Conservation (phyloP, 2,113 vertebrate genomes). For the Solenodon paradoxus region DNA sequence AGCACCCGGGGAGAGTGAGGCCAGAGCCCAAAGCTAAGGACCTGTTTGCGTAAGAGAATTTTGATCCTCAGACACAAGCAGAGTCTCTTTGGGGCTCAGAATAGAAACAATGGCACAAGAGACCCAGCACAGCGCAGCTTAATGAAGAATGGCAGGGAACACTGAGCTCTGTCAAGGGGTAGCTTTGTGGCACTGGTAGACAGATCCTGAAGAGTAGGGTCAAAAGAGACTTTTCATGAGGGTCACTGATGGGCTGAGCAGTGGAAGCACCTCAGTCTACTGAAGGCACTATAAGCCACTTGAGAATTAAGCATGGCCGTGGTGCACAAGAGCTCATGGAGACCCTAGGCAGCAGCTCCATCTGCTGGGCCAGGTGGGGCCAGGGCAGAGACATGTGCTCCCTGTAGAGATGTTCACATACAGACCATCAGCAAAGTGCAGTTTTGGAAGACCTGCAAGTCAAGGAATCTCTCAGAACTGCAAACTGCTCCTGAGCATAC, state of each 20-base stretch:
- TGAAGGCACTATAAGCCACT: neutral
- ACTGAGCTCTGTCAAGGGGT: neutral
- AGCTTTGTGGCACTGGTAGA: neutral
- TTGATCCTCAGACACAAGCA: neutral
- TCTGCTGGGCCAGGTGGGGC: neutral
- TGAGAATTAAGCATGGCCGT: neutral
- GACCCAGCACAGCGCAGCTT: no score
- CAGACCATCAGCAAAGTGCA: neutral
- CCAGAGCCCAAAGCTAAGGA: neutral
- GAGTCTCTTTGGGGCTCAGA: neutral
- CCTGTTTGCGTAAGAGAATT: neutral
- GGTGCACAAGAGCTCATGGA: neutral
- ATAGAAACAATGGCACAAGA: fast-evolving
- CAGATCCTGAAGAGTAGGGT: no score
- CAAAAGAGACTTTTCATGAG: neutral
- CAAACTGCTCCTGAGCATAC: neutral
- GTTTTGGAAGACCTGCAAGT: neutral
- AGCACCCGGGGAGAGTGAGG: neutral
- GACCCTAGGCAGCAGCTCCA: neutral
- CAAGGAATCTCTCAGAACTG: neutral
- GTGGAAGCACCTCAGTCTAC: neutral
- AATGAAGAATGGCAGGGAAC: neutral
- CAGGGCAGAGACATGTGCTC: neutral
- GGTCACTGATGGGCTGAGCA: no score
- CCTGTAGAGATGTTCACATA: neutral